phyloP scores from a whole-genome alignment of 2,797 vertebrate genomes.

The Sarcoramphus papa region DNA sequence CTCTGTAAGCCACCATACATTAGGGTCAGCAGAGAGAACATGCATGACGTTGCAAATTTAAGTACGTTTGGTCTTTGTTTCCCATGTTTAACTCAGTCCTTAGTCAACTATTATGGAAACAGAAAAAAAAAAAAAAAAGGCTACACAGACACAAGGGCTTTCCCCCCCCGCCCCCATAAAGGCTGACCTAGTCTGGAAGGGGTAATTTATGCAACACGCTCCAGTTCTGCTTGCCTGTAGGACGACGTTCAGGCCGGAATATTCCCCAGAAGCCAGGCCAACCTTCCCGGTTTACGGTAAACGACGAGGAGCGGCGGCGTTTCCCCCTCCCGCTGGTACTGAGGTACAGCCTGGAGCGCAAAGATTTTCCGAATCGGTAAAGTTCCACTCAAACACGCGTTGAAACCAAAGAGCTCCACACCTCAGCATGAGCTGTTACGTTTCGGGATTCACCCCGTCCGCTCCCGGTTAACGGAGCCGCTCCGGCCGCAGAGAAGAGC shows the following conservation, averaged over 20 bases:
- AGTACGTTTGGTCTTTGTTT: background rate
- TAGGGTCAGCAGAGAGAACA: background rate
- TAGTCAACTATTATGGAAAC: too few relatives aligned
- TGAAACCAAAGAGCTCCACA: background rate
- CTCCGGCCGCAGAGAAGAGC: too few relatives aligned
- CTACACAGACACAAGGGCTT: background rate
- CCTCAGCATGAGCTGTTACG: background rate
- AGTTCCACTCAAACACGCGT: background rate
- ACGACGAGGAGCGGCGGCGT: too few relatives aligned
- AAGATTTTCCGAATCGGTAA: background rate
- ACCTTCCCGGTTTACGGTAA: accelerated
- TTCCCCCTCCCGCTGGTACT: background rate
- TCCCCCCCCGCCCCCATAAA: too few relatives aligned
- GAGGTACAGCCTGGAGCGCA: too few relatives aligned
- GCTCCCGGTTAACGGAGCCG: too few relatives aligned
- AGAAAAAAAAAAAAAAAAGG: too few relatives aligned
- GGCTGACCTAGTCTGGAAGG: background rate
- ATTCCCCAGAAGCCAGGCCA: background rate
- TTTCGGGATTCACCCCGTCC: too few relatives aligned
- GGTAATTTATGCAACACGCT: too few relatives aligned
- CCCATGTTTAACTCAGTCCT: too few relatives aligned
- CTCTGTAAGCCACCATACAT: background rate
- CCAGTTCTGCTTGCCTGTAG: background rate
- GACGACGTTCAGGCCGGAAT: too few relatives aligned
- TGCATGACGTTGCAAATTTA: accelerated